These are phyloP conservation scores for Rallus limicola DNA, from an alignment of 2,113 vertebrate species.

Conservation along the genomic window DNA sequence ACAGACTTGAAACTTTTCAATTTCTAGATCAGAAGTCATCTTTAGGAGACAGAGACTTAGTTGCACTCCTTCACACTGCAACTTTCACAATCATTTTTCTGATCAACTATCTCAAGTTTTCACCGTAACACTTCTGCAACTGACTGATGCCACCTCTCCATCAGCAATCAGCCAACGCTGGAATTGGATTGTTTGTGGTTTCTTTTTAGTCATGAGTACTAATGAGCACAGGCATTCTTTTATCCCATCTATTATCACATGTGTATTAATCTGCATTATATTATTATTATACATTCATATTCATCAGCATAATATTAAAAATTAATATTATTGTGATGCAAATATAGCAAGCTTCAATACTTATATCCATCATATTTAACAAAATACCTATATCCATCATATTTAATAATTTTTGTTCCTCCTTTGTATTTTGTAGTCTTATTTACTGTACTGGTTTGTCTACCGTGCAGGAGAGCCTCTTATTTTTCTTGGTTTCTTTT, in stretches of 20 bases:
- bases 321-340: background rate
- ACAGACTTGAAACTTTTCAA: background rate
- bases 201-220: background rate
- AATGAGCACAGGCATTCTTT: background rate
- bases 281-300: background rate
- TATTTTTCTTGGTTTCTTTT: background rate
- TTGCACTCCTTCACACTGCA: background rate
- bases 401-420: background rate
- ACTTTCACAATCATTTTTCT: background rate
- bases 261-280: background rate
- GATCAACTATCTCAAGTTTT: background rate
- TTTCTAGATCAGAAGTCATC: background rate
- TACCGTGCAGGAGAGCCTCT: background rate
- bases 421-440: background rate
- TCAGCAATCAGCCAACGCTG: background rate
- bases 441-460: background rate
- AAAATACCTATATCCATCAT: background rate
- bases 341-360: background rate
- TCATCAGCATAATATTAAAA: background rate
- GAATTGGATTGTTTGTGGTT: background rate
- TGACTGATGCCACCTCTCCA: background rate
- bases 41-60: background rate
- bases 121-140: background rate
- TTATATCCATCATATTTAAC: background rate
- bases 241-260: background rate